Percentiles rank a stretch among this genome's conserved stretches.
Conservation (phyloP, 2,113 vertebrate genomes). For the Hydropotes inermis region DNA sequence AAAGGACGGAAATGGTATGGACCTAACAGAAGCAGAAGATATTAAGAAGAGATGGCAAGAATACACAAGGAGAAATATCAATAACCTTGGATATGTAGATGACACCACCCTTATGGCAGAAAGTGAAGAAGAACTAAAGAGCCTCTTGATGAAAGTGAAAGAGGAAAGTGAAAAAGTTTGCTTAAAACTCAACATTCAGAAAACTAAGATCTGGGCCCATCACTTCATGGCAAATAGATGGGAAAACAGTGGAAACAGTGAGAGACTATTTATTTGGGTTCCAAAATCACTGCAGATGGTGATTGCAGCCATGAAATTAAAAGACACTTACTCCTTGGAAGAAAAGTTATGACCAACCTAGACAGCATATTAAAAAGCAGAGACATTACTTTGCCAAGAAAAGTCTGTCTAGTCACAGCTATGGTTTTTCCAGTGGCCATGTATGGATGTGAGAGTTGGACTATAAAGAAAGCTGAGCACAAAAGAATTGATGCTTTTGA, state of each 20-base stretch:
- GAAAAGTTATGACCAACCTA: not conserved
- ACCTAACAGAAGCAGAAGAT: not conserved
- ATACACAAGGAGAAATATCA: not conserved
- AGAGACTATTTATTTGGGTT: not conserved
- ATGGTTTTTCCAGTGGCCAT: not conserved
- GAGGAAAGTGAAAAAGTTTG: not conserved
- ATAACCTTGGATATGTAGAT: not conserved
- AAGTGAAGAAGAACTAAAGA: not conserved
- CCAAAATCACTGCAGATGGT: not conserved
- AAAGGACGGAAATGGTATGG: not conserved
- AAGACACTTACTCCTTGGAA: not conserved
- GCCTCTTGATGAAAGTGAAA: not conserved
- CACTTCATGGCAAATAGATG: not conserved
- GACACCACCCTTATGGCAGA: not conserved
- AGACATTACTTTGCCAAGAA: not conserved
- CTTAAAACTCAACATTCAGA: not conserved
- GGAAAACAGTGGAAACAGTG: not conserved
- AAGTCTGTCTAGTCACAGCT: not conserved
- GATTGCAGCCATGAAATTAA: not conserved
- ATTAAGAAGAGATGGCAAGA: not conserved
- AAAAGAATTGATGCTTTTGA: not conserved
- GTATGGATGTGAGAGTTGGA: not conserved
- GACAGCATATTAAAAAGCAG: not conserved
- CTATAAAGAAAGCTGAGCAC: not conserved
- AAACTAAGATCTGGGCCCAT: not conserved